A percentile compares a stretch with the other conserved stretches of the same genome.
Evolutionary conservation across 1,140 invertebrate species (phyloP).

Genomic region (Drosophila carrolli): DNA sequence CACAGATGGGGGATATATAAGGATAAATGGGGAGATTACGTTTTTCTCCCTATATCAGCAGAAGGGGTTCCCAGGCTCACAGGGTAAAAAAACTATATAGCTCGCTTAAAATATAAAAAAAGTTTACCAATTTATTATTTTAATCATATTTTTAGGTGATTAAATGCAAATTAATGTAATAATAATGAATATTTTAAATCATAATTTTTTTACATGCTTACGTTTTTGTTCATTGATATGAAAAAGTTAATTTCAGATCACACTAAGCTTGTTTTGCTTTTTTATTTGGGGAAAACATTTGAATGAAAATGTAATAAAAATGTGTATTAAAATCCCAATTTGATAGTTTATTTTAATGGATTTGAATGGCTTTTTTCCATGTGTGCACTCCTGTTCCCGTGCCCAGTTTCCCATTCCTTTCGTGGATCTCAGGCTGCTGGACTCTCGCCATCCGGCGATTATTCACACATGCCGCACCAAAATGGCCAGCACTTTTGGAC

Average conservation of each 20-base stretch:
- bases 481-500: conserved; percentile 76
- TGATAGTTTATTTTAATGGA: neutral
- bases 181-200: too few species aligned
- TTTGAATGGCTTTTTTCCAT: conserved; percentile 1
- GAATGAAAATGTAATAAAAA: neutral
- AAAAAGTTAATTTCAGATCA: too few species aligned
- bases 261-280: neutral
- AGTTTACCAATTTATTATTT: too few species aligned
- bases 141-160: too few species aligned
- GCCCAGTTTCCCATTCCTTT: conserved; percentile 10
- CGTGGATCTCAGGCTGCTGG: conserved; percentile 10
- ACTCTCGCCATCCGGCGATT: conserved; percentile 67
- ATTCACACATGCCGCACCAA: conserved; percentile 80
- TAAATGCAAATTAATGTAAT: too few species aligned
- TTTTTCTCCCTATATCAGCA: neutral
- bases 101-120: too few species aligned
- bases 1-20: conserved; percentile 17
- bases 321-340: neutral
- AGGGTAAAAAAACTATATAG: too few species aligned
- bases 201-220: too few species aligned
- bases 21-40: neutral
- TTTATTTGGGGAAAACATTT: neutral
- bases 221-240: too few species aligned
- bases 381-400: neutral
- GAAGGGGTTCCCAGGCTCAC: too few species aligned